phyloP scores from a whole-genome alignment of 2,797 vertebrate species.

The Macrochelys suwanniensis region DNA sequence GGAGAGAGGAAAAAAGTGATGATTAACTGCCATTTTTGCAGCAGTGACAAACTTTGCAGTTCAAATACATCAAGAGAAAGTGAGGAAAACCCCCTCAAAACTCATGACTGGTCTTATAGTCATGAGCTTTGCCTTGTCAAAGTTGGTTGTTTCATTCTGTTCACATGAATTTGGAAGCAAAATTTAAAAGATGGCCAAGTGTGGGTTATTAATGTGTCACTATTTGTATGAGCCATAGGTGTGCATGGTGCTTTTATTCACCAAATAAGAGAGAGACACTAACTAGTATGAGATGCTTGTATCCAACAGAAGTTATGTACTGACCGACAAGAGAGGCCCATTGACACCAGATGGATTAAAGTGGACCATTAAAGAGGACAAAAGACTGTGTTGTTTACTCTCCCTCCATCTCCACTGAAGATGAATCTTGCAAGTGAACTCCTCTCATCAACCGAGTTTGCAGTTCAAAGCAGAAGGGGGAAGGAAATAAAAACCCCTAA shows the following conservation, averaged over 20 bases:
- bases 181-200: slow-evolving; percentile 36
- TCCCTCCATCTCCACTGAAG: no score
- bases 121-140: not conserved
- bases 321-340: no score
- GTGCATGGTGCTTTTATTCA: not conserved
- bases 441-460: no score
- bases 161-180: slow-evolving; percentile 9
- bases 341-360: no score
- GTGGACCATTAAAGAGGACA: no score
- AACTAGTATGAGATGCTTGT: no score
- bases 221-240: not conserved
- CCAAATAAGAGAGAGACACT: not conserved
- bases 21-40: slow-evolving; percentile 40
- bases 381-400: no score
- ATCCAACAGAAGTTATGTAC: no score
- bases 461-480: no score
- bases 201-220: not conserved
- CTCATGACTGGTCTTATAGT: not conserved
- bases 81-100: not conserved
- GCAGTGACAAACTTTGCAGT: slow-evolving; percentile 37
- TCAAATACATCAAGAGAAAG: not conserved
- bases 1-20: slow-evolving; percentile 22
- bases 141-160: slow-evolving; percentile 3
- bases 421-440: no score
- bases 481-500: no score